These are phyloP conservation scores for Odobenus rosmarus DNA, from an alignment of 2,113 vertebrate species.

Conservation along the genomic window DNA sequence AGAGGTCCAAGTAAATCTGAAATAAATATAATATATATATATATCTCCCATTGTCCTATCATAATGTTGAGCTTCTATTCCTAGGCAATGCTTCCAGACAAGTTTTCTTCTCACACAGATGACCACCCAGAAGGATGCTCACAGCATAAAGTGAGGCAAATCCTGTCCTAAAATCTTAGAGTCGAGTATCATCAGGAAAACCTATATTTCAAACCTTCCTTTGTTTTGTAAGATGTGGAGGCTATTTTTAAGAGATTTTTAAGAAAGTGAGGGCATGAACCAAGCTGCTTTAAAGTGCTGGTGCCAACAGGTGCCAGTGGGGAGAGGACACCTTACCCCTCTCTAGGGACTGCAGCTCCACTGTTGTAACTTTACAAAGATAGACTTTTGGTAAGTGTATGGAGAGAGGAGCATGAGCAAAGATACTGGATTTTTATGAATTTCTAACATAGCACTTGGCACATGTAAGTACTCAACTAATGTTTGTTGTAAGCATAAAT, in stretches of 20 bases:
- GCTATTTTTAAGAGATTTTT: not conserved
- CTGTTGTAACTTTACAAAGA: not conserved
- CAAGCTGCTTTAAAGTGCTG: not conserved
- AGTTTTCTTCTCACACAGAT: not conserved
- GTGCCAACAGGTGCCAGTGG: no score
- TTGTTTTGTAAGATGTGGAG: not conserved
- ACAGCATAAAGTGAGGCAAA: not conserved
- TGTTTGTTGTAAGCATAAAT: not conserved
- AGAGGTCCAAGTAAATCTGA: not conserved
- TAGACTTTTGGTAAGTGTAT: not conserved
- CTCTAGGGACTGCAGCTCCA: not conserved
- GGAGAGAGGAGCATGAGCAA: not conserved
- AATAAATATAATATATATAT: no score
- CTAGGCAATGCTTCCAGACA: not conserved
- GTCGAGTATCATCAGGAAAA: not conserved
- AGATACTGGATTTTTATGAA: not conserved
- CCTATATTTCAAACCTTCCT: not conserved
- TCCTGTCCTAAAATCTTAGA: not conserved
- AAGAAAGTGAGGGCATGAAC: not conserved
- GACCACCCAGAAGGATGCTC: not conserved
- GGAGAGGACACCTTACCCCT: not conserved
- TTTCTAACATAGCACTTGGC: not conserved
- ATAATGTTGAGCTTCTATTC: not conserved
- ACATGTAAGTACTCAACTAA: not conserved
- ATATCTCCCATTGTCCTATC: not conserved